Base-by-base conservation (phyloP, 2,888 invertebrate genomes). In the Muschampia plurimacula region DNA sequence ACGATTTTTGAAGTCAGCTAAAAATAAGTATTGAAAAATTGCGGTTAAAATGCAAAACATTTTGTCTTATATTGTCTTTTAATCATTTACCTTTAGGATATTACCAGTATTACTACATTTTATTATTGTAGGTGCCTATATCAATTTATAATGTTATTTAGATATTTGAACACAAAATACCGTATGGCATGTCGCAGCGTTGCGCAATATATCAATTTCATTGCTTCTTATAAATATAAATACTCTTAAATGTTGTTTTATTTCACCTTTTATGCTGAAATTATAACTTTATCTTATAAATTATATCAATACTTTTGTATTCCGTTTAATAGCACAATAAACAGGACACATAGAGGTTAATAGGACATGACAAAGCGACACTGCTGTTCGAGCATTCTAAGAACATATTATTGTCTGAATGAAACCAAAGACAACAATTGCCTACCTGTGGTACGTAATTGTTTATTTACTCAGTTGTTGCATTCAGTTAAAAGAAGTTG, bases 401-500 rank as follows among this genome's bases (percentile, higher is more conserved):
- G 22, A 72, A 67, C 64, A 46, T 28, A 36, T 74, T 62, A 69
- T 72, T 66, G 57, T 57, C 70, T 49, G 55, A 69, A 66, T 73
- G 49, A 32, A 49, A 72, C 60, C 9, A 59, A 32, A 59, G 64
- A 49, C n/a, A 10, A 28, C 22, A 22, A 55, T 22, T 15, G 59
- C 59, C 28, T 32, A 59, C 59, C 59, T 59, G 28, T 28, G 13
- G 59, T 32, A 59, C 2, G 59, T 73, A 67, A 79, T 85, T 87
- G 86, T 88, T 86, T 89, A 87, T 89, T 89, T 87, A 88, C 82
- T 84, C 82, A 84, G 79, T 82, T 81, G 79, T 82, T 81, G 83
- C 83, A 83, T 77, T 78, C 69, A 72, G 74, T 76, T 76, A 78
- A 79, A 83, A 84, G 81, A 81, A 76, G 75, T 74, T 76, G 81